These are phyloP conservation scores for Peromyscus aztecus DNA, from an alignment of 2,797 vertebrate species.

Conservation along the genomic window DNA sequence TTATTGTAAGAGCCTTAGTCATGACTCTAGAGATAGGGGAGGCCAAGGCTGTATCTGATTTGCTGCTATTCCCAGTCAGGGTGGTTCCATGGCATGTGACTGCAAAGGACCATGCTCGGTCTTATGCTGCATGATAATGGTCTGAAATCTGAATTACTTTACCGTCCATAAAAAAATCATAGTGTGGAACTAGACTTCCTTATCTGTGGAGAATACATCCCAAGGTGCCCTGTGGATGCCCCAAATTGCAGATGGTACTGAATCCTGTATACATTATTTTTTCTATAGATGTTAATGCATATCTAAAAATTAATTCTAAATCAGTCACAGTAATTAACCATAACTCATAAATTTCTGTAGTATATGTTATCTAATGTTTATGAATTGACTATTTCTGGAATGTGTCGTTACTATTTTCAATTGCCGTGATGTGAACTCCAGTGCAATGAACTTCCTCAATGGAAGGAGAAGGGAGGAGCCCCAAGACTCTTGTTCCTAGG, in stretches of 20 bases:
- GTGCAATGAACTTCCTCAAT: not conserved
- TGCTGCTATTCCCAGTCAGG: not conserved
- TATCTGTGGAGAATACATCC: not conserved
- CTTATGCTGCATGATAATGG: not conserved
- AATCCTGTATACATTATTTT: not conserved
- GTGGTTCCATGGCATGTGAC: accelerated
- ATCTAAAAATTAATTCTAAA: not conserved
- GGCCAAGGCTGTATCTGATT: not conserved
- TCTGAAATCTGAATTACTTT: conserved; percentile 8
- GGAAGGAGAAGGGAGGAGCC: not conserved
- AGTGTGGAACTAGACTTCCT: not conserved
- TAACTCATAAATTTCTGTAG: not conserved
- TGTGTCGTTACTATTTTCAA: not conserved
- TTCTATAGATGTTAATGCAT: not conserved
- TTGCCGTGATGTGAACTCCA: not conserved
- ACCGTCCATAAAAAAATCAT: not conserved
- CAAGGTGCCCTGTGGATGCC: not conserved
- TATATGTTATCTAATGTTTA: not conserved
- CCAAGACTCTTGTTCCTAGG: not conserved
- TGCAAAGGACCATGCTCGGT: not conserved
- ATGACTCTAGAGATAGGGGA: not conserved
- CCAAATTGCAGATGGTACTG: not conserved
- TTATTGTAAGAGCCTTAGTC: not conserved
- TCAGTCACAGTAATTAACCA: not conserved
- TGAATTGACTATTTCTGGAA: not conserved